Percentiles rank a stretch among this genome's conserved stretches.
phyloP scores from a whole-genome alignment of 2,888 invertebrate species.

The Pterostichus niger region DNA sequence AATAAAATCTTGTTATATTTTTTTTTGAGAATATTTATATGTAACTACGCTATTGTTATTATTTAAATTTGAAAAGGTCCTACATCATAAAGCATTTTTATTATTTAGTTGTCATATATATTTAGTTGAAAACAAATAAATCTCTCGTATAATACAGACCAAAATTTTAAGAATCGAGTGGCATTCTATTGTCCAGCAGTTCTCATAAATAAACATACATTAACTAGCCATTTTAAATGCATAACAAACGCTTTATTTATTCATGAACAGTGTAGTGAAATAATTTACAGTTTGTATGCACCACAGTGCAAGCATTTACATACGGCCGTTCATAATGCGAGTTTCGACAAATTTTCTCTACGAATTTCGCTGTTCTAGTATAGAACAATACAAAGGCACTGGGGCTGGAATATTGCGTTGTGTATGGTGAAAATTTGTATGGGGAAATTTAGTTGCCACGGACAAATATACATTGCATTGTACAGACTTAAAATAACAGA shows the following conservation, averaged over 20 bases:
- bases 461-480: constrained; percentile 43
- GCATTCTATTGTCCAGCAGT: constrained; percentile 32
- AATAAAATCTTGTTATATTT: no score
- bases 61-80: no score
- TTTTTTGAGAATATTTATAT: no score
- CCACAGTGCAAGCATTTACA: constrained; percentile 56
- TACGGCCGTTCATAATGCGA: constrained; percentile 57
- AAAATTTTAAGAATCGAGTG: constrained; percentile 39
- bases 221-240: constrained; percentile 58
- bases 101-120: background rate
- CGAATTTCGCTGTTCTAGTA: constrained; percentile 47
- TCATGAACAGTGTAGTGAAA: constrained; percentile 55
- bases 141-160: background rate
- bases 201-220: constrained; percentile 59
- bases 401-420: background rate
- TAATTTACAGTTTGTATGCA: constrained; percentile 55
- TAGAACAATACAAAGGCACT: constrained; percentile 13
- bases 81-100: constrained; percentile 6
- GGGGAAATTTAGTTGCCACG: constrained; percentile 18
- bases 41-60: no score
- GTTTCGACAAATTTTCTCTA: constrained; percentile 57
- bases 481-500: constrained; percentile 23
- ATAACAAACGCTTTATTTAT: constrained; percentile 62
- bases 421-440: constrained; percentile 17
- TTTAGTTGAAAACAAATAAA: constrained; percentile 41